phyloP scores from a whole-genome alignment of 2,113 vertebrate species.

The Sprattus sprattus region DNA sequence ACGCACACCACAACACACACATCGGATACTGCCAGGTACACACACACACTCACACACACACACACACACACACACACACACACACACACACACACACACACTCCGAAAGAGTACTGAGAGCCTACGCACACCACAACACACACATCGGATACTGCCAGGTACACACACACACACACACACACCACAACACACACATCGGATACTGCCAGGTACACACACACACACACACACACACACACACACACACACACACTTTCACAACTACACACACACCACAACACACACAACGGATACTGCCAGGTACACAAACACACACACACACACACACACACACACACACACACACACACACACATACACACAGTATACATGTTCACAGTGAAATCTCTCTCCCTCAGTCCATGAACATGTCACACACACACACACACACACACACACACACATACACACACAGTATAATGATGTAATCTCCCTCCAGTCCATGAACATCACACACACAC shows the following conservation, averaged over 20 bases:
- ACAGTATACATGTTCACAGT: neutral
- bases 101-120: too few species aligned
- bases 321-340: constrained; percentile 59
- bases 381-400: neutral
- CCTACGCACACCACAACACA: constrained; percentile 53
- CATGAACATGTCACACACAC: neutral
- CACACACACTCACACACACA: constrained; percentile 68
- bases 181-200: constrained; percentile 91
- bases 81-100: constrained; percentile 50
- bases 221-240: neutral
- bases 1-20: neutral
- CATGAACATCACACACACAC: neutral
- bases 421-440: neutral
- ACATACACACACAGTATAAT: neutral
- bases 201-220: constrained; percentile 87
- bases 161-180: constrained; percentile 64
- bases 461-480: neutral
- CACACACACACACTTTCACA: neutral
- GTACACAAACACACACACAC: constrained; percentile 55
- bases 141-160: constrained; percentile 87
- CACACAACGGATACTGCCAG: constrained; percentile 82
- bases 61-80: constrained; percentile 8
- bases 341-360: neutral
- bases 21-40: constrained; percentile 5
- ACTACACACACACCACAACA: constrained; percentile 55